These are phyloP conservation scores for Cebidichthys violaceus DNA, from an alignment of 2,113 vertebrate genomes.

Conservation along the genomic window DNA sequence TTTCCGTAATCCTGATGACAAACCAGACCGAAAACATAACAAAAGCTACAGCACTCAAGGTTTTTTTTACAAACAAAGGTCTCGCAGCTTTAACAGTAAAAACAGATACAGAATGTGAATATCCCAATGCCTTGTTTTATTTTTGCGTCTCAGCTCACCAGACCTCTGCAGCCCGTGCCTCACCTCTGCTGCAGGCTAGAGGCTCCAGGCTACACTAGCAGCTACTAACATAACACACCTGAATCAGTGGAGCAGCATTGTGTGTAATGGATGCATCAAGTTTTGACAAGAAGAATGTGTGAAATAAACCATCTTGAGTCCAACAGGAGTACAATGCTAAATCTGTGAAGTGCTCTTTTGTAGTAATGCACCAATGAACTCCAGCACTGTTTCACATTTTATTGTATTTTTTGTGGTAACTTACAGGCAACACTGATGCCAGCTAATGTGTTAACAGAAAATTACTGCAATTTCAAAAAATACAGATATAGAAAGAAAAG, in stretches of 20 bases:
- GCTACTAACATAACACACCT: neutral
- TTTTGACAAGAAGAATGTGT: neutral
- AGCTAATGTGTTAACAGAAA: neutral
- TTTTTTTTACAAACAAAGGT: neutral
- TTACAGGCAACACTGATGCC: no score
- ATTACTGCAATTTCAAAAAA: neutral
- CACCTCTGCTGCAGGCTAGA: neutral
- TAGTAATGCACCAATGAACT: conserved; percentile 5
- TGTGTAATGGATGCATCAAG: neutral
- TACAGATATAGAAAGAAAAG: neutral
- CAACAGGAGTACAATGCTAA: neutral
- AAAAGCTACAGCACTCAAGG: neutral
- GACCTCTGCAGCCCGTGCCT: no score
- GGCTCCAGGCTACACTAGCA: neutral
- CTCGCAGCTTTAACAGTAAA: neutral
- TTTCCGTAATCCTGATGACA: neutral
- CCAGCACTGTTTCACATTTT: neutral
- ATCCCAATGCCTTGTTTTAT: neutral
- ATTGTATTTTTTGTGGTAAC: no score
- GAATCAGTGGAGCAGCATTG: neutral
- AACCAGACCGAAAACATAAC: neutral
- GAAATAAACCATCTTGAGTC: neutral
- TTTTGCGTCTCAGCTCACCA: neutral
- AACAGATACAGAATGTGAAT: neutral
- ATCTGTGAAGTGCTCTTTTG: neutral